Evolutionary conservation across 1,140 invertebrate species (phyloP), one percentile per base, ranked within the genome.

Genomic region (Akabosia matsudoensis): DNA sequence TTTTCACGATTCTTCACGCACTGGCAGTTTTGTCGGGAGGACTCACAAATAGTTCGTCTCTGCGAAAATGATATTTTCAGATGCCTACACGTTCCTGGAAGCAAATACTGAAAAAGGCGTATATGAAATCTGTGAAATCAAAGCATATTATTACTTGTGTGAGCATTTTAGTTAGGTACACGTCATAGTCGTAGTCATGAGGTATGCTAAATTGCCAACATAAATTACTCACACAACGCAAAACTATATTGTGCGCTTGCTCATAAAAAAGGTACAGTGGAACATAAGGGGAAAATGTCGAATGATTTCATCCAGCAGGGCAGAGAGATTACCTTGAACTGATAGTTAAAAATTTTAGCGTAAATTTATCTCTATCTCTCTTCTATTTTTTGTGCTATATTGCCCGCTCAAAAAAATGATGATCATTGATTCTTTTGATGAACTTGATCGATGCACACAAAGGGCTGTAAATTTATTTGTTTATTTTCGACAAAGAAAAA

Each of bases 1-100:
- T 30, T 30, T 28, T 67, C 61, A 30, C 31, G 61, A 67, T 67
- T 67, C 24, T 67, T 67, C 61, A 67, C 61, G 61, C 61, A 67
- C 61, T 67, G 61, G 28, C 61, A 67, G 31, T 67, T 22, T 56
- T 56, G 3, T 45, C 7, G 22, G 24, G 10, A 56, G 14, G 14
- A n/a, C 24, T 56, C n/a, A 10, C 37, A 7, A 45, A 45, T 10
- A 45, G 13, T 45, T 45, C 7, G 7, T 45, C 37, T 10, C 18
- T 45, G 7, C 37, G 37, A 45, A 10, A 7, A 45, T 45, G 7
- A 45, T 45, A 45, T 45, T 45, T 10, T 45, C 37, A 7, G 18
- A 10, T 10, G 18, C 37, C 37, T n/a, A n/a, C n/a, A n/a, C 37
- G 18, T 45, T 45, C 37, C 18, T 18, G 37, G 18, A 45, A 45